Base-by-base conservation (phyloP, 2,888 invertebrate species). In the Agrotis clavis region DNA sequence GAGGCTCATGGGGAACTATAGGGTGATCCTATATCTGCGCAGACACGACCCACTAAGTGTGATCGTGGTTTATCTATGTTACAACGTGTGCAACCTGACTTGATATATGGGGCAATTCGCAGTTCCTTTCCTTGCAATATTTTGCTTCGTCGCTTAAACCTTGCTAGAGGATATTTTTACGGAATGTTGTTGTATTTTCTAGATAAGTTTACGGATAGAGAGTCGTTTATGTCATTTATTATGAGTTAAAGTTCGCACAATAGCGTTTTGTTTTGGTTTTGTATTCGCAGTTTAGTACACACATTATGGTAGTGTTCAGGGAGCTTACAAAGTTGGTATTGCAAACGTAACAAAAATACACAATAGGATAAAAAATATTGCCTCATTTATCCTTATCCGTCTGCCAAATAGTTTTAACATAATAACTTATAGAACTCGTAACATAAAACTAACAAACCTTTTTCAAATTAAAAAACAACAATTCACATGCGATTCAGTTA, bases 61-160 rank as follows among this genome's bases (percentile, higher is more conserved):
- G 79, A 77, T 74, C 80, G 57, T 74, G 74, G 67, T 85, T 82
- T 84, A 77, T 84, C 79, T 82, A 72, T 48, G 66, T 79, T 73
- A 65, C 65, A 73, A 13, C 63, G 71, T 60, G 59, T 61, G 79
- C 67, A 70, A 60, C 71, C 56, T 66, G 51, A 45, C 69, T 59
- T 84, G 83, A 82, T 74, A 70, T 71, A 84, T 65, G 62, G 62
- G 53, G 59, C 30, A 56, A 59, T 69, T 61, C 79, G 41, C 77
- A 53, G 60, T 74, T 64, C 74, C 56, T 74, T 84, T 69, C 51
- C 64, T 71, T 61, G 48, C 70, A 68, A 60, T 64, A 70, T 82
- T 82, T 74, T 78, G 35, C 74, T 66, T 56, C 67, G 16, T 67
- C 67, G 51, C 61, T 69, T 67, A 54, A 53, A 77, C 19, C 25